A percentile compares a stretch with the other conserved stretches of the same genome.
Conservation (phyloP, 2,797 vertebrate species). For the Helicolenus hilgendorfi region DNA sequence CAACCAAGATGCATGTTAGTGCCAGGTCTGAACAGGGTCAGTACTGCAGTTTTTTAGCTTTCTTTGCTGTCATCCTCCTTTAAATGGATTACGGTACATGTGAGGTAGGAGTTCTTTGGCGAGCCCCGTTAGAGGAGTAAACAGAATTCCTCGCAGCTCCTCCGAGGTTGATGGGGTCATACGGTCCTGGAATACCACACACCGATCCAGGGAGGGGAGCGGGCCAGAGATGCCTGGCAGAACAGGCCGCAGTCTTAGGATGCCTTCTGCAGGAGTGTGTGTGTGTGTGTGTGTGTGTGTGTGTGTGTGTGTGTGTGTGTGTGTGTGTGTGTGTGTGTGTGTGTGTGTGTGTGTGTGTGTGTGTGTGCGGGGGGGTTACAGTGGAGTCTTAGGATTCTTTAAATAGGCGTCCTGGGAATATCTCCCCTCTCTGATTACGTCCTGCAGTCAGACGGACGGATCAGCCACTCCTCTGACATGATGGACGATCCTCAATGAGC, state of each 20-base stretch:
- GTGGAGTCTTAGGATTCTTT: slow-evolving; percentile 55
- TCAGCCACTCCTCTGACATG: background rate
- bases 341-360: slow-evolving; percentile 14
- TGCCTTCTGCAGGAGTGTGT: slow-evolving; percentile 46
- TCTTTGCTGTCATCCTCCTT: background rate
- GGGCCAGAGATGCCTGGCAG: slow-evolving; percentile 39
- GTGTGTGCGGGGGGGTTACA: background rate
- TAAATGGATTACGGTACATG: background rate
- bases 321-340: slow-evolving; percentile 22
- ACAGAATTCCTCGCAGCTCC: slow-evolving; percentile 40
- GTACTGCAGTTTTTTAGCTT: background rate
- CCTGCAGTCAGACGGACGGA: background rate
- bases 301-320: background rate
- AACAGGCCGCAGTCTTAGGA: slow-evolving; percentile 33
- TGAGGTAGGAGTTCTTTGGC: background rate
- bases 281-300: slow-evolving; percentile 15
- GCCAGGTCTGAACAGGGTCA: too few relatives aligned
- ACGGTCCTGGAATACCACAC: slow-evolving; percentile 53
- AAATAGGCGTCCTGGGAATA: slow-evolving; percentile 43
- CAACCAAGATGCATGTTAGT: too few relatives aligned
- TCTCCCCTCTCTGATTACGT: slow-evolving; percentile 35
- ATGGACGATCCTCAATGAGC: background rate
- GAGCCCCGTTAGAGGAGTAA: slow-evolving; percentile 23
- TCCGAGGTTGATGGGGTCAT: slow-evolving; percentile 1
- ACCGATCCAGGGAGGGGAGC: slow-evolving; percentile 10